Percentiles rank a stretch among this genome's conserved stretches.
phyloP scores from a whole-genome alignment of 2,797 vertebrate genomes.

The Trichosurus vulpecula region DNA sequence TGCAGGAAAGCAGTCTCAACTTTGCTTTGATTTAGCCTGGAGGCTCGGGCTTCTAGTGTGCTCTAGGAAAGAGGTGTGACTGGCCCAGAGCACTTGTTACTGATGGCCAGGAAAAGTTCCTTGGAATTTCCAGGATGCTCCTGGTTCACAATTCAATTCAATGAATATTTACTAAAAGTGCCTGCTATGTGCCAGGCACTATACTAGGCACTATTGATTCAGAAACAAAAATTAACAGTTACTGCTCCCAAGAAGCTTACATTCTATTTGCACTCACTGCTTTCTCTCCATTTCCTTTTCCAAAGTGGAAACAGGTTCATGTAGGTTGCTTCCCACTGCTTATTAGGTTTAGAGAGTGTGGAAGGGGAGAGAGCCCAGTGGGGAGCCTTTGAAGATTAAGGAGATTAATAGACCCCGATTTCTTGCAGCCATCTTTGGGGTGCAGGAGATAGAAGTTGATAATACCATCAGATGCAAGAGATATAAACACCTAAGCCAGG shows the following conservation, averaged over 20 bases:
- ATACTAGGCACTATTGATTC: not conserved
- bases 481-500: not conserved
- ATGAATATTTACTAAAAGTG: not conserved
- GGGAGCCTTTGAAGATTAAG: not conserved
- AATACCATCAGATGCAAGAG: not conserved
- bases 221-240: not conserved
- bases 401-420: not conserved
- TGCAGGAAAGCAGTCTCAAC: not conserved
- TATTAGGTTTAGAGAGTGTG: not conserved
- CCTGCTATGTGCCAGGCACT: not conserved
- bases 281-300: not conserved
- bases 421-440: not conserved
- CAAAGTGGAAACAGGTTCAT: not conserved
- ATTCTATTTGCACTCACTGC: not conserved
- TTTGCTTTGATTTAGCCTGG: not conserved
- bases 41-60: not conserved
- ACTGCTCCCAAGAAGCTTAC: not conserved
- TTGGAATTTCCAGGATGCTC: not conserved
- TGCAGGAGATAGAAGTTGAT: not conserved
- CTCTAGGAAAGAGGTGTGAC: not conserved
- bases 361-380: not conserved
- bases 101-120: not conserved
- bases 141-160: not conserved
- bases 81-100: not conserved
- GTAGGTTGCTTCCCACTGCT: not conserved